Evolutionary conservation across 2,888 invertebrate species (phyloP), one percentile per base, ranked within the genome.

Genomic region (Crioceris asparagi): DNA sequence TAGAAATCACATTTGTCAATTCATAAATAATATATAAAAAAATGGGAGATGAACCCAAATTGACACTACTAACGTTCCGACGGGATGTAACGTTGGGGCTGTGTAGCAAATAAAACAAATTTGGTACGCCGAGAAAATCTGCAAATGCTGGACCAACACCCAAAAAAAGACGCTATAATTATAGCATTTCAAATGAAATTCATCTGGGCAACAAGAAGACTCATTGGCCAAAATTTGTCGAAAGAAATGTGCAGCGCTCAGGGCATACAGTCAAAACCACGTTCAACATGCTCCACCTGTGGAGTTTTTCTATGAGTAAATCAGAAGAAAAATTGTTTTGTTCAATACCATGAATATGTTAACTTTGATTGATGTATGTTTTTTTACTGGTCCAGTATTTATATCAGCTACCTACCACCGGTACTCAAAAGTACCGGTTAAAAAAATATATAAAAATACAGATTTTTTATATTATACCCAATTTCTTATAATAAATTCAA

Each of bases 1-100:
- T 36, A 8, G 36, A 36, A 30, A 30, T 36, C 3, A 29, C 29
- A 10, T 36, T 36, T 36, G 21, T 36, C 10, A 36, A 36, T 15
- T 15, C 30, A 12, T 36, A 14, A 15, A 11, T 30, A 16, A 14
- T 36, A 7, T 14, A 18, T 15, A 30, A 29, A 29, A 30, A 36
- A 36, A 30, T 10, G 5, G n/a, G 16, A 35, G 17, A 25, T 12
- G 18, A 32, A 32, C 32, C 32, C 4, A 17, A 32, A 18, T 17
- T 32, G 17, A 32, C 32, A 32, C 17, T 30, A n/a, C 18, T 17
- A 32, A n/a, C 32, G 4, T 32, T 32, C 11, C 10, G 32, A 32
- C 17, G 32, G 12, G 18, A 32, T n/a, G 32, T 32, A n/a, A 11
- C 11, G 15, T 8, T 18, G 14, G 14, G 30, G 17, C 16, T 30